These are phyloP conservation scores for Steinernema hermaphroditum DNA, from an alignment of 2,888 invertebrate genomes.

Conservation along the genomic window DNA sequence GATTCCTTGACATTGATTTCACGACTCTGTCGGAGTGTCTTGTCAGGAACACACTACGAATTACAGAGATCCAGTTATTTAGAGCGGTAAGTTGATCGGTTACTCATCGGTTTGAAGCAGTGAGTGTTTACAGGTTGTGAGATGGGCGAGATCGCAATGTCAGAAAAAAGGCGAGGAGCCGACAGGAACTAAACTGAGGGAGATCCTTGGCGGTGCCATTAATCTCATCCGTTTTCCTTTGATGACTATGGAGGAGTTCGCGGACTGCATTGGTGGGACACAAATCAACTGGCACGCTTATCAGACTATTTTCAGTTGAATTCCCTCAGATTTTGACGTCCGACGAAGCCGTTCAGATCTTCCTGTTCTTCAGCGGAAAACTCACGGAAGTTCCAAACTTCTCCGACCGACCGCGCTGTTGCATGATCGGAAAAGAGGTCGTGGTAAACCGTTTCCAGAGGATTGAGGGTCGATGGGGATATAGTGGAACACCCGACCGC, in stretches of 20 bases:
- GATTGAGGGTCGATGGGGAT: constrained; percentile 81
- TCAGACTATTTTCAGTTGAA: constrained; percentile 14
- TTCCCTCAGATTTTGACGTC: neutral
- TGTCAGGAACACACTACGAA: constrained; percentile 78
- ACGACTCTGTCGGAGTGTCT: constrained; percentile 79
- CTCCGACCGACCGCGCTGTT: constrained; percentile 70
- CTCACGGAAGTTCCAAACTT: constrained; percentile 67
- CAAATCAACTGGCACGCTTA: neutral
- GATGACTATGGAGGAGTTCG: constrained; percentile 85
- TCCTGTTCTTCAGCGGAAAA: constrained; percentile 72
- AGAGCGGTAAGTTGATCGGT: constrained; percentile 72
- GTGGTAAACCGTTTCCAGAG: constrained; percentile 73
- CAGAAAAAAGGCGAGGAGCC: constrained; percentile 74
- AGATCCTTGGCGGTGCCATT: constrained; percentile 76
- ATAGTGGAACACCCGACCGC: constrained; percentile 80
- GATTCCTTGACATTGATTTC: constrained; percentile 81
- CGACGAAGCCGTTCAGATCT: constrained; percentile 76
- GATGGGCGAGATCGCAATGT: constrained; percentile 73
- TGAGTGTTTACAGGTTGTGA: constrained; percentile 48
- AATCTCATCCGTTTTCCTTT: constrained; percentile 79
- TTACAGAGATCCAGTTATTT: constrained; percentile 79
- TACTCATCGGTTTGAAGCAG: constrained; percentile 28
- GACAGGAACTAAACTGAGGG: constrained; percentile 73
- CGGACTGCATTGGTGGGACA: constrained; percentile 70
- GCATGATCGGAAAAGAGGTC: constrained; percentile 79